These are phyloP conservation scores for Zeugodacus cucurbitae DNA, from an alignment of 1,140 invertebrate genomes.

Conservation along the genomic window DNA sequence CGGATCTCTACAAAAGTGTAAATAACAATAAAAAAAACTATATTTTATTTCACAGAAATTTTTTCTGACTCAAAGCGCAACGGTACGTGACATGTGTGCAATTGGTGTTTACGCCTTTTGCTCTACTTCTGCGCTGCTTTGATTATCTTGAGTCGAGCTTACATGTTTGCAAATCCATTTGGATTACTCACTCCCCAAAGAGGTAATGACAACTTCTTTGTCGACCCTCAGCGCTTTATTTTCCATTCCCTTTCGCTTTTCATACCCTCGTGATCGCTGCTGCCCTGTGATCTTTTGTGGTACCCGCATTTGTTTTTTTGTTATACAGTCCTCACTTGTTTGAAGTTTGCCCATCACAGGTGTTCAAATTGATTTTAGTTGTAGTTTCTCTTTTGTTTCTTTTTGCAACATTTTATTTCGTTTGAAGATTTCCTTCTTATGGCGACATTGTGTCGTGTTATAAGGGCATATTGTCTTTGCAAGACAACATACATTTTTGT, in stretches of 20 bases:
- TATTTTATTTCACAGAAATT: not conserved
- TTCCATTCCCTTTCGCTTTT: not conserved
- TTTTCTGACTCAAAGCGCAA: not conserved
- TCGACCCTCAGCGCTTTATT: not conserved
- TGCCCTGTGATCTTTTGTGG: not conserved
- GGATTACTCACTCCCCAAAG: not conserved
- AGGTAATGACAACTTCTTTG: not conserved
- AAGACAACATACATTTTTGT: not conserved
- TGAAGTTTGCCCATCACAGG: not conserved
- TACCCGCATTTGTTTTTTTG: not conserved
- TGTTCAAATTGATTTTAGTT: slow-evolving; percentile 30
- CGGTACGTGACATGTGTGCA: slow-evolving; percentile 7
- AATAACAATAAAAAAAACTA: not conserved
- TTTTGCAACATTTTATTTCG: not conserved
- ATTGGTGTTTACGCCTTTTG: not conserved
- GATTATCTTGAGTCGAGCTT: not conserved
- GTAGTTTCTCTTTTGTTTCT: not conserved
- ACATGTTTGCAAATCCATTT: not conserved
- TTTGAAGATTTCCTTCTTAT: not conserved
- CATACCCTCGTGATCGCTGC: not conserved
- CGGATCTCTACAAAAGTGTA: not conserved
- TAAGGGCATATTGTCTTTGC: not conserved
- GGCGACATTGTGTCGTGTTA: not conserved
- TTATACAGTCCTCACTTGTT: not conserved
- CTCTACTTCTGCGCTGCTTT: not conserved